Evolutionary conservation across 64 coral and sea anemone genomes (phyloP), one percentile per base, ranked within the genome.

Genomic region (Hydrozoanthus tunicans): DNA sequence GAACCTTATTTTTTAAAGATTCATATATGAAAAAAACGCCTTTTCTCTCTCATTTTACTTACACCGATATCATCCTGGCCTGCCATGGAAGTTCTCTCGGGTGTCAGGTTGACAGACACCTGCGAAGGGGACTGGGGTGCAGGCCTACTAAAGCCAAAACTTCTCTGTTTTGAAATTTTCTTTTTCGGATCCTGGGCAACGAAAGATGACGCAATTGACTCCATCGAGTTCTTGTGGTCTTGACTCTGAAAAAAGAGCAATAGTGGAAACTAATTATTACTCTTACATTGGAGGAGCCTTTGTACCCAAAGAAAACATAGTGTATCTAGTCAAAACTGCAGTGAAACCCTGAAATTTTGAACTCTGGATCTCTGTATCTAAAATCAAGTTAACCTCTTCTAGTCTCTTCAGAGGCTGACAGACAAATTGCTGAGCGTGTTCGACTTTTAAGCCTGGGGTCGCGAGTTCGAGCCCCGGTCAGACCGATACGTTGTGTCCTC

Each of bases 121-220:
- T 96, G 73, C 6, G 95, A 96, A 9, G 95, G 95, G 5, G 95
- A 93, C 85, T 96, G 95, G 23, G 95, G 91, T 0, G 84, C n/a
- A 26, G 70, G 81, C 2, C 92, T 89, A 7, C 95, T 82, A 76
- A 96, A 96, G 2, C 95, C 95, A 92, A 96, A 96, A 63, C 95
- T 96, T 83, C 95, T 78, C 61, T 96, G 95, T 90, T 96, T 96
- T 11, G 79, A 53, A 12, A 96, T 92, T 92, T 94, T 96, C 51
- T 91, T 91, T 79, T 96, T 93, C 8, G 95, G 92, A n/a, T 96
- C 95, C 0, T 94, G 92, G 55, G 81, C 78, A 9, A 86, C 92
- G 66, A 91, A 81, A 6, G 95, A 96, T 78, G 95, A 96, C 20
- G 95, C 95, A 25, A 96, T 96, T 20, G 95, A 96, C 70, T 96